These are phyloP conservation scores for Heliocidaris tuberculata DNA, from an alignment of 35 echinoderm and acorn worm species.

Conservation along the genomic window DNA sequence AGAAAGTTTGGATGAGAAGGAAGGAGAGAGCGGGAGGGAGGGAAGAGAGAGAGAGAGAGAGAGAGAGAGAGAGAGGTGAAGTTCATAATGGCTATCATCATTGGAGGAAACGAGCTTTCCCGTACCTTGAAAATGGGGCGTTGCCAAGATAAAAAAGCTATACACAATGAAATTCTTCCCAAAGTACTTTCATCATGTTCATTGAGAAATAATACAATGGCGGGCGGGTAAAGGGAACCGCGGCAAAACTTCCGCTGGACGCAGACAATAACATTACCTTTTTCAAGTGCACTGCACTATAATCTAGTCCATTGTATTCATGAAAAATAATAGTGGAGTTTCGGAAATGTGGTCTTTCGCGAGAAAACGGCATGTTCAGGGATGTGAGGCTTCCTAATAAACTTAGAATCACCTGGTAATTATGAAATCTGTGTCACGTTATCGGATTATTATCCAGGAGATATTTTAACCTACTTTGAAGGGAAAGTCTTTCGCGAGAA, in stretches of 20 bases:
- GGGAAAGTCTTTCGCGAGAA: neutral
- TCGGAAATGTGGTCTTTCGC: neutral
- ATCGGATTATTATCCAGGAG: too few species aligned
- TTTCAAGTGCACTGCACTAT: neutral
- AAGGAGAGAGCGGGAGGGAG: too few species aligned
- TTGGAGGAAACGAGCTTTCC: neutral
- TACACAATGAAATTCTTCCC: neutral
- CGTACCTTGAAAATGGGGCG: neutral
- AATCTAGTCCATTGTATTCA: neutral
- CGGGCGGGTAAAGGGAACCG: neutral
- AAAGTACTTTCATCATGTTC: constrained; percentile 18
- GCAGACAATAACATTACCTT: neutral
- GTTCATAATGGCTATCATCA: too few species aligned
- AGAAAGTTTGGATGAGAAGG: too few species aligned
- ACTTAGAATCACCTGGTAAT: neutral
- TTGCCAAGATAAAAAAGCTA: neutral
- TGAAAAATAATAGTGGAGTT: neutral
- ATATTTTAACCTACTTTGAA: too few species aligned
- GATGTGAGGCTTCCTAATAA: neutral
- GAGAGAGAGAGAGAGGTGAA: too few species aligned
- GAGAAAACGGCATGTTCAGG: neutral
- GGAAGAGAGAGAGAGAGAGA: too few species aligned
- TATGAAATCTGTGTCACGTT: neutral
- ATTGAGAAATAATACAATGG: constrained; percentile 12
- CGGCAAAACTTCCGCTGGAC: neutral